A percentile compares a stretch with the other conserved stretches of the same genome.
Evolutionary conservation across 2,113 vertebrate species (phyloP).

Genomic region (Sceloporus tristichus): DNA sequence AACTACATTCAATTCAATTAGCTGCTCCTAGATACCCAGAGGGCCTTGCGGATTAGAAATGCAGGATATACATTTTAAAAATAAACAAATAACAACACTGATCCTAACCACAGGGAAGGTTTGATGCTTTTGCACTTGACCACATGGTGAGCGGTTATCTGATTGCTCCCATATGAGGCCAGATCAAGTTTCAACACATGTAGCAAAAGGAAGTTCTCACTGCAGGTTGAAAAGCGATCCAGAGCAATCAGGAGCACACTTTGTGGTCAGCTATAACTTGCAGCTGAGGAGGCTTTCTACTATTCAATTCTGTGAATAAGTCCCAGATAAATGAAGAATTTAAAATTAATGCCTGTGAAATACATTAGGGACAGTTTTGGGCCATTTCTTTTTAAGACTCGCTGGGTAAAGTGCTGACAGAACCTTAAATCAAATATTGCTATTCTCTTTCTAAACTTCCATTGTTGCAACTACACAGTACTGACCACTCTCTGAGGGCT

Average conservation of each 20-base stretch:
- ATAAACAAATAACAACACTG: background rate
- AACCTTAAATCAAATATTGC: background rate
- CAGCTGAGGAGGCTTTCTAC: background rate
- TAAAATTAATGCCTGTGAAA: fast-evolving
- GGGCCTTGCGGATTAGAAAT: background rate
- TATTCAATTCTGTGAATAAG: background rate
- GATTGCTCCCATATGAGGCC: background rate
- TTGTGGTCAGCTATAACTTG: too few relatives aligned
- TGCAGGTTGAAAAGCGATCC: background rate
- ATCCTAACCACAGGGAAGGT: background rate
- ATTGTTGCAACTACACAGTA: background rate
- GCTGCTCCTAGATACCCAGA: too few relatives aligned
- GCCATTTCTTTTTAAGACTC: background rate
- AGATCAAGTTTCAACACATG: background rate
- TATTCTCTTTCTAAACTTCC: background rate
- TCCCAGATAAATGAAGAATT: background rate
- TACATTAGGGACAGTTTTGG: fast-evolving
- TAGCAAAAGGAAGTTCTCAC: too few relatives aligned
- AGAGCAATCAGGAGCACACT: too few relatives aligned
- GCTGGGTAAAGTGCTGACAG: background rate
- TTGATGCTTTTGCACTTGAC: background rate
- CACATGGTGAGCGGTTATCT: background rate
- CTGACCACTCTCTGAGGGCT: too few relatives aligned
- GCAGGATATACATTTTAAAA: background rate
- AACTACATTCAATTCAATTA: background rate